phyloP scores from a whole-genome alignment of 2,797 vertebrate species.

The Lycodopsis pacificus region DNA sequence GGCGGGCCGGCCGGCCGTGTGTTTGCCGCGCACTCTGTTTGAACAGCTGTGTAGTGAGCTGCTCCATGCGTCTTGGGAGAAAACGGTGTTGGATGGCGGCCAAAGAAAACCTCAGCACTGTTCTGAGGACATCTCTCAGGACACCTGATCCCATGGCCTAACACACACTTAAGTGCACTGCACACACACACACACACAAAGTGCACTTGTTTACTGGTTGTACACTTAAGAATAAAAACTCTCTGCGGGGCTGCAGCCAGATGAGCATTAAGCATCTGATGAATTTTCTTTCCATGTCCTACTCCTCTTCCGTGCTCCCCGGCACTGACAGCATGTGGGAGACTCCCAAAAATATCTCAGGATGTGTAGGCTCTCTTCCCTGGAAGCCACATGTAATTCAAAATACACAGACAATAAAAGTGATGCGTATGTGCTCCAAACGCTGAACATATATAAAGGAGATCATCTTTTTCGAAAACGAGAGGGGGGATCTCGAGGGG shows the following conservation, averaged over 20 bases:
- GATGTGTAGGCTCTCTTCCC: conserved; percentile 87
- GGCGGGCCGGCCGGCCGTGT: conserved; percentile 44
- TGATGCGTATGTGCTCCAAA: conserved; percentile 39
- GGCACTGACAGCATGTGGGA: conserved; percentile 71
- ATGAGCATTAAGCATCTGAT: conserved; percentile 67
- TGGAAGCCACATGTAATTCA: conserved; percentile 62
- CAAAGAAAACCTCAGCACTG: conserved; percentile 78
- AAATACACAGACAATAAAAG: conserved; percentile 40
- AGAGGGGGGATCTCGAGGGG: not conserved
- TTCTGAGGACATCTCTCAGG: conserved; percentile 73
- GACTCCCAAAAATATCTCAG: conserved; percentile 65
- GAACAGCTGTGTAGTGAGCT: conserved; percentile 81
- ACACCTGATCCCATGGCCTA: conserved; percentile 71
- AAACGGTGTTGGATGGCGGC: conserved; percentile 65
- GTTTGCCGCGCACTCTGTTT: conserved; percentile 81
- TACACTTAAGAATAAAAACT: conserved; percentile 59
- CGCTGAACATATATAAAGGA: conserved; percentile 77
- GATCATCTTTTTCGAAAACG: conserved; percentile 18
- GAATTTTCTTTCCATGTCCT: conserved; percentile 58
- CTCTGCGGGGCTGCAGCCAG: conserved; percentile 61
- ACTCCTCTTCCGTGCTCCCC: conserved; percentile 58
- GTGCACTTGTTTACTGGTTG: conserved; percentile 51
- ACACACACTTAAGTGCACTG: conserved; percentile 60
- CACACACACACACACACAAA: conserved; percentile 14
- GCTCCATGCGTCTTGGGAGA: conserved; percentile 77